Evolutionary conservation across 1,140 invertebrate genomes (phyloP), one percentile per base, ranked within the genome.

Genomic region (Schlechtendalia chinensis): DNA sequence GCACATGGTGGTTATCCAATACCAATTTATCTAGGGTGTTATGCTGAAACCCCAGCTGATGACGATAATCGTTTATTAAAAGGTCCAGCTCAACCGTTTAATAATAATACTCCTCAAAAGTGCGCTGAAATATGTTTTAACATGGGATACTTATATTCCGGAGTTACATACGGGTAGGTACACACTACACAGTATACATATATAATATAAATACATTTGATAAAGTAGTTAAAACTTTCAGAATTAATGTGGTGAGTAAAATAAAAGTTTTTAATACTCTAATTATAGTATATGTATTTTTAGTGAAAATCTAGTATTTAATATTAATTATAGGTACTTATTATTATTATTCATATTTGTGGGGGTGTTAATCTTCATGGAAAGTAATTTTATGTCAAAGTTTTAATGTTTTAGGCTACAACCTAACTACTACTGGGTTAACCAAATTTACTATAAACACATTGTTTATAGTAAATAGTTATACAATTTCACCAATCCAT

Each of bases 101-200:
- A 8, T 27, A 17, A 77, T n/a, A 77, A 77, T 61, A 77, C 74
- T 47, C 82, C 83, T 16, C 77, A 75, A 1, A 63, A 63, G 50
- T 83, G 83, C 32, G 27, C 82, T 53, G 82, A 82, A 63, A 80
- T 82, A 24, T 83, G 83, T 81, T 67, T 82, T 11, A 58, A 61
- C 0, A 81, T 59, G 53, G 82, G 82, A 29, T 82, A 77, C 54
- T 39, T 82, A 63, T 82, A 80, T 45, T 67, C 80, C n/a, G 81
- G 81, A 22, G 67, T 81, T 27, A 45, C 74, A 45, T 80, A 80
- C 32, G 79, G 61, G 65, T 85, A 75, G 82, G 85, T 89, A 81
- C 2, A 67, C n/a, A 22, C 39, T 16, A 5, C 32, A 8, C 8
- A 39, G 8, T 4, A 8, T 39, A 39, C 32, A 39, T 8, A 39